A percentile compares a stretch with the other conserved stretches of the same genome.
These are phyloP conservation scores for Acanthosoma haemorrhoidale DNA, from an alignment of 2,888 invertebrate genomes.

Conservation along the genomic window DNA sequence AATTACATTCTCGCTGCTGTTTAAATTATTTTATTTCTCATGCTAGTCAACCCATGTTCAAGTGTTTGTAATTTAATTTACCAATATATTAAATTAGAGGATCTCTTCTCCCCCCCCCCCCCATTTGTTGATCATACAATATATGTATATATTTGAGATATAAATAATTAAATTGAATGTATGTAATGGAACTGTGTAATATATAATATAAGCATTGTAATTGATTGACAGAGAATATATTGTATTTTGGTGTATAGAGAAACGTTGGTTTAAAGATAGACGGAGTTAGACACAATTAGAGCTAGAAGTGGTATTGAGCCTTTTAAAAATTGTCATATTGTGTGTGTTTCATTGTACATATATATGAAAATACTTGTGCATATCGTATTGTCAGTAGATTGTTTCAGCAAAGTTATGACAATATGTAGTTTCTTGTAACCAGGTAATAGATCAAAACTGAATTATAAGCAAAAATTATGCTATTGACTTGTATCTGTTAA, in stretches of 20 bases:
- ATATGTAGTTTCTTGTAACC: neutral
- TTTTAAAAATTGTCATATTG: neutral
- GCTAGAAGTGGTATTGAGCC: too few relatives aligned
- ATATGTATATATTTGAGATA: neutral
- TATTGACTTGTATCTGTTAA: too few relatives aligned
- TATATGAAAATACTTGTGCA: constrained; percentile 1
- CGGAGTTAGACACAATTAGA: too few relatives aligned
- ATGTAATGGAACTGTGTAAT: constrained; percentile 1
- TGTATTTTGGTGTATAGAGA: constrained; percentile 24
- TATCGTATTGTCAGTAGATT: constrained; percentile 17
- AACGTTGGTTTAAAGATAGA: neutral
- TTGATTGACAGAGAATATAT: constrained; percentile 18
- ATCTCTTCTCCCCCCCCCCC: neutral
- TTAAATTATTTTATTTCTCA: neutral
- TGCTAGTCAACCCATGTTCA: neutral
- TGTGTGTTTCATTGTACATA: neutral
- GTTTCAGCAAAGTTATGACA: neutral
- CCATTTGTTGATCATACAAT: too few relatives aligned
- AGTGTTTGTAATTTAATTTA: neutral
- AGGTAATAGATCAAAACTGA: too few relatives aligned
- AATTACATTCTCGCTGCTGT: neutral
- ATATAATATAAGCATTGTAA: constrained; percentile 14
- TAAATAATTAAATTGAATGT: neutral
- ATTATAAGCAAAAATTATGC: too few relatives aligned
- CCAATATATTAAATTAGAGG: neutral